phyloP scores from a whole-genome alignment of 2,888 invertebrate genomes.

The Plemyria rubiginata region DNA sequence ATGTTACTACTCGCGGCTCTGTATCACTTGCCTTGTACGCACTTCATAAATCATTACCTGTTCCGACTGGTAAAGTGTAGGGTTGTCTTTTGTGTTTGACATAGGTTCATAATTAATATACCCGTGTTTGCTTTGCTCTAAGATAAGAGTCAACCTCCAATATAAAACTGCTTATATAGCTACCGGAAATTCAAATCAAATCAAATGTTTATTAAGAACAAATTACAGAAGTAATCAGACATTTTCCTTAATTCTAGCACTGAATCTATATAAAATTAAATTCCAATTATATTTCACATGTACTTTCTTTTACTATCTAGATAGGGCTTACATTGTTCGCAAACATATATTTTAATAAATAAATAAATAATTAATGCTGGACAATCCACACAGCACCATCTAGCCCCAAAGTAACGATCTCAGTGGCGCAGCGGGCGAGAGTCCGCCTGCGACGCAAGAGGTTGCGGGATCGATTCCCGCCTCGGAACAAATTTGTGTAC shows the following conservation, averaged over 20 bases:
- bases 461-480: too few species aligned
- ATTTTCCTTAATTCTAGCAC: too few species aligned
- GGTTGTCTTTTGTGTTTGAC: constrained; percentile 37
- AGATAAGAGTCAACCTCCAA: constrained; percentile 1
- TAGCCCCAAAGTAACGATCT: too few species aligned
- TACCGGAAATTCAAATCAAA: constrained; percentile 7
- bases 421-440: too few species aligned
- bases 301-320: constrained; percentile 23
- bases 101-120: constrained; percentile 15
- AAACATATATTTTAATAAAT: constrained; percentile 33
- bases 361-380: too few species aligned
- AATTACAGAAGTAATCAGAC: too few species aligned
- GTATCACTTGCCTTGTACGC: constrained; percentile 69
- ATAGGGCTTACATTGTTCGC: constrained; percentile 32
- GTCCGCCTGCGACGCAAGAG: too few species aligned
- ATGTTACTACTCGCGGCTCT: constrained; percentile 68
- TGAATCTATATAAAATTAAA: too few species aligned
- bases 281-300: constrained; percentile 13
- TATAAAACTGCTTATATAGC: constrained; percentile 10
- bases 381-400: too few species aligned
- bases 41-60: constrained; percentile 81
- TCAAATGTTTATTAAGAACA: too few species aligned
- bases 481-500: too few species aligned
- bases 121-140: constrained; percentile 7
- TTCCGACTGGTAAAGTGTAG: constrained; percentile 43